phyloP scores from a whole-genome alignment of 1,140 invertebrate species.

The Pseudomyrmex cubaensis region DNA sequence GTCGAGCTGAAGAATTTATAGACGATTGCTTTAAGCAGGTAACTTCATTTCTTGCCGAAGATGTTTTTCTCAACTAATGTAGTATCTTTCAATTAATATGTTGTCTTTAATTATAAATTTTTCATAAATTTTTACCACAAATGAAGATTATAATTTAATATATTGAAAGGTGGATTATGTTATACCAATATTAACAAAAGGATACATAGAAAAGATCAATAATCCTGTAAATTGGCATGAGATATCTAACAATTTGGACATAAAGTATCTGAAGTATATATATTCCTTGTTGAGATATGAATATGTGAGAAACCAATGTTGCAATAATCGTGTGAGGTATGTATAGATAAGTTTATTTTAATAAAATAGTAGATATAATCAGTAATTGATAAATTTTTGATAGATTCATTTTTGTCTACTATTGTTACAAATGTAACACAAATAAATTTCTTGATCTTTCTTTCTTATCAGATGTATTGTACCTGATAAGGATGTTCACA shows the following conservation, averaged over 20 bases:
- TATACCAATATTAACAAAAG: conserved; percentile 78
- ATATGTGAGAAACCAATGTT: conserved; percentile 75
- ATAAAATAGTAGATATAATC: conserved; percentile 14
- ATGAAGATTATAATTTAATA: conserved; percentile 8
- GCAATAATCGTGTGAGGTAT: conserved; percentile 78
- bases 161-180: conserved; percentile 77
- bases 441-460: conserved; percentile 2
- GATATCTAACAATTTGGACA: conserved; percentile 69
- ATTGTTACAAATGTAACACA: background rate
- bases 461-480: conserved; percentile 76
- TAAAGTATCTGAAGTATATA: conserved; percentile 79
- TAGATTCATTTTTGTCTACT: background rate
- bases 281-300: conserved; percentile 77
- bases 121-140: background rate
- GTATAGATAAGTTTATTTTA: conserved; percentile 19
- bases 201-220: conserved; percentile 73
- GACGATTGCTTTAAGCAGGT: conserved; percentile 80
- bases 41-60: conserved; percentile 19
- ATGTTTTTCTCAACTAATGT: background rate
- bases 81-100: too few species aligned
- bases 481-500: conserved; percentile 71
- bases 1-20: conserved; percentile 77
- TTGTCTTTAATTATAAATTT: background rate
- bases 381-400: background rate
- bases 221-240: conserved; percentile 24